Conservation (phyloP, 2,113 vertebrate species). For the Oryzias melastigma region DNA sequence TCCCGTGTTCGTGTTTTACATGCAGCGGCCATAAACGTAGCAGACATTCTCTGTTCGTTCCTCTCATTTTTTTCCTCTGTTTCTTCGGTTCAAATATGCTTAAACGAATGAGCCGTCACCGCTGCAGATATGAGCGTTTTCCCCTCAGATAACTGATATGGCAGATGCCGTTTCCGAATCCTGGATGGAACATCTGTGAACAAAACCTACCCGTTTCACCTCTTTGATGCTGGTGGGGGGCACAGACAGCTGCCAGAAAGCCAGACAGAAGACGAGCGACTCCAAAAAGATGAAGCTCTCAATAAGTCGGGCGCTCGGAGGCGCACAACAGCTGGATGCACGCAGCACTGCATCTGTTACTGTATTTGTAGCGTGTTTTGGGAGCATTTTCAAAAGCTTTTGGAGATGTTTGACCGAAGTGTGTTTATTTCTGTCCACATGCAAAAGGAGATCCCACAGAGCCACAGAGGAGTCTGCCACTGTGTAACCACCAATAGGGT, state of each 20-base stretch:
- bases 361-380: slow-evolving; percentile 2
- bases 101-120: background rate
- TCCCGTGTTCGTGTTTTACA: background rate
- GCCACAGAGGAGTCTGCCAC: slow-evolving; percentile 55
- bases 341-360: background rate
- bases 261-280: slow-evolving; percentile 21
- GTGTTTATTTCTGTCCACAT: slow-evolving; percentile 18
- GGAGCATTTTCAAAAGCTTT: background rate
- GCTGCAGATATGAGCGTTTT: slow-evolving; percentile 4
- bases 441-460: slow-evolving; percentile 29
- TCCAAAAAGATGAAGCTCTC: slow-evolving; percentile 20
- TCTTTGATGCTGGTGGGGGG: slow-evolving; percentile 46
- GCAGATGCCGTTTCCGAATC: slow-evolving; percentile 44
- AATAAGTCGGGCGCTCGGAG: slow-evolving; percentile 11
- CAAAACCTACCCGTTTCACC: slow-evolving; percentile 33
- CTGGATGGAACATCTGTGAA: slow-evolving; percentile 43
- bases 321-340: background rate
- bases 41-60: background rate
- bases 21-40: background rate
- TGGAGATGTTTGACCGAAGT: background rate
- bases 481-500: slow-evolving; percentile 67
- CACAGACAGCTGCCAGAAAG: slow-evolving; percentile 28
- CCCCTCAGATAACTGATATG: slow-evolving; percentile 31
- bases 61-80: background rate
- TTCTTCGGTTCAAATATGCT: background rate